Evolutionary conservation across 2,888 invertebrate genomes (phyloP).

Genomic region (Lasius fuliginosus): DNA sequence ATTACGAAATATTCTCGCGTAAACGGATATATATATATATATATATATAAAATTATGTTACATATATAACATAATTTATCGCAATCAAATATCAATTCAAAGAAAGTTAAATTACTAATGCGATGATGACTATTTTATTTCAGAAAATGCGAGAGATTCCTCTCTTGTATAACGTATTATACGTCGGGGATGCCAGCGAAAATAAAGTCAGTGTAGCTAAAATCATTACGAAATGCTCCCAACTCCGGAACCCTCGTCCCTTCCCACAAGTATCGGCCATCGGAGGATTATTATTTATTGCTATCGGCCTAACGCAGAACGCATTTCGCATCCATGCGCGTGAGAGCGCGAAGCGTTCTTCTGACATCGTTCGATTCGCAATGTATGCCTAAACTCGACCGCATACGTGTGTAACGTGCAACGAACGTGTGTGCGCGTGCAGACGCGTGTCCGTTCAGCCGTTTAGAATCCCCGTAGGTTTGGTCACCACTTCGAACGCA

Average conservation of each 20-base stretch:
- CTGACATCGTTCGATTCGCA: constrained; percentile 57
- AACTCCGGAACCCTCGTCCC: constrained; percentile 58
- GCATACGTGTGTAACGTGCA: not conserved
- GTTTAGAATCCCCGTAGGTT: constrained; percentile 69
- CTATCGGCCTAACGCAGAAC: constrained; percentile 60
- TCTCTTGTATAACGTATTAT: not conserved
- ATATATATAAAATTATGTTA: not conserved
- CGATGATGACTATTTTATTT: not conserved
- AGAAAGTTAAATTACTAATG: not conserved
- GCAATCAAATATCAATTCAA: not conserved
- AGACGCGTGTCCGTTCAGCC: constrained; percentile 74
- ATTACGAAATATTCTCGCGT: not conserved
- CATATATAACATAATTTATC: not conserved
- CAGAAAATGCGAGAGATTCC: not conserved
- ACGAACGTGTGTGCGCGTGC: constrained; percentile 35
- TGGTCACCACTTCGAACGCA: constrained; percentile 72
- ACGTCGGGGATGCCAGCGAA: constrained; percentile 32
- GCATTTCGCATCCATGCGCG: constrained; percentile 56
- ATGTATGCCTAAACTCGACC: constrained; percentile 41
- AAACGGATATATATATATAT: not conserved
- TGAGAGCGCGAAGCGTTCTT: constrained; percentile 54
- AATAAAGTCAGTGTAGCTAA: constrained; percentile 72
- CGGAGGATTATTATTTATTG: constrained; percentile 83
- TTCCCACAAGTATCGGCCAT: constrained; percentile 79
- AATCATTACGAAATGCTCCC: constrained; percentile 66